Conservation (phyloP, 2,113 vertebrate species). For the Paramisgurnus dabryanus region DNA sequence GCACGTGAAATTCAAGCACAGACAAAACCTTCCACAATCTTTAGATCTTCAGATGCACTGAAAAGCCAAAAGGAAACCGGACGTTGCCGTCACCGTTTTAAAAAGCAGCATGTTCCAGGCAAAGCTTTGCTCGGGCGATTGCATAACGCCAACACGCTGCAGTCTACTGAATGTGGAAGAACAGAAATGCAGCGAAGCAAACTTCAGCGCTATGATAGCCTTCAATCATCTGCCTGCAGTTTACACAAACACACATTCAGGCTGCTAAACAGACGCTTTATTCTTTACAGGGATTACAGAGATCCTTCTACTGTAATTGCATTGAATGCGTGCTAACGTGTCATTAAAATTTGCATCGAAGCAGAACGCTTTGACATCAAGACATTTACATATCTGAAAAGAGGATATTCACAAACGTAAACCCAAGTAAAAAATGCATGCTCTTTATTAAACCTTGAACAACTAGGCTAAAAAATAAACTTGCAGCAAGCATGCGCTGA, state of each 20-base stretch:
- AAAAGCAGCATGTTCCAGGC: conserved; percentile 45
- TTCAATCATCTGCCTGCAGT: background rate
- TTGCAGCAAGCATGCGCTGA: no score
- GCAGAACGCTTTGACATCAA: background rate
- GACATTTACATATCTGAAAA: background rate
- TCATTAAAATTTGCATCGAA: background rate
- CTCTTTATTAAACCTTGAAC: no score
- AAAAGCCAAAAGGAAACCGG: background rate
- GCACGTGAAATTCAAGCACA: background rate
- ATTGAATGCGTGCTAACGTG: background rate
- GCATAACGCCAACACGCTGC: conserved; percentile 58
- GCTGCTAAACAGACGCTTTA: background rate
- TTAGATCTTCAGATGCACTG: conserved; percentile 15
- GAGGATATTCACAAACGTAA: no score
- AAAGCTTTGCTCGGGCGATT: conserved; percentile 57
- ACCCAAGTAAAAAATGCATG: no score
- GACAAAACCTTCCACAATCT: background rate
- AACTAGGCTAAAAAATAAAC: no score
- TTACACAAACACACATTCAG: no score
- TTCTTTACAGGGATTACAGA: background rate
- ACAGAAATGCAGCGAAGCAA: background rate
- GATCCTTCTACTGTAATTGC: background rate
- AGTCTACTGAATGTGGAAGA: background rate
- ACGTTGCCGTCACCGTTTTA: conserved; percentile 50
- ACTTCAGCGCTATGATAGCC: background rate